These are phyloP conservation scores for Psittacula derbiana DNA, from an alignment of 2,797 vertebrate species.

Conservation along the genomic window DNA sequence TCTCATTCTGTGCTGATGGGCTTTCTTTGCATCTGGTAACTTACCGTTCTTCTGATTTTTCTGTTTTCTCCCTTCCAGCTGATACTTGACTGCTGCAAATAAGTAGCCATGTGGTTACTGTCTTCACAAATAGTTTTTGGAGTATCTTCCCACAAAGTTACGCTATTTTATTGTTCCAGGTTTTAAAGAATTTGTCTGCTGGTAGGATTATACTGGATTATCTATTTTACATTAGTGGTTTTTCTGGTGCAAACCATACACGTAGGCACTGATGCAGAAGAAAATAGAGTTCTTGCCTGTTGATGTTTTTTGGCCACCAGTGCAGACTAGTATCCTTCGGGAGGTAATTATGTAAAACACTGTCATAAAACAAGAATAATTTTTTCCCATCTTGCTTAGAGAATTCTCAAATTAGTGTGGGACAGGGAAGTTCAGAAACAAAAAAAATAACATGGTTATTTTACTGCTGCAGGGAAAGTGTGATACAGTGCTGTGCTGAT, in stretches of 20 bases:
- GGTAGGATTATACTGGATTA: not conserved
- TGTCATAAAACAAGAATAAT: not conserved
- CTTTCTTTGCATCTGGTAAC: not conserved
- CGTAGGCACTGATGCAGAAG: not conserved
- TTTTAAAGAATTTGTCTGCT: not conserved
- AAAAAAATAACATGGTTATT: not conserved
- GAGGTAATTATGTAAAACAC: not conserved
- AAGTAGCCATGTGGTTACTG: not conserved
- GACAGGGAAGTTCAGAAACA: not conserved
- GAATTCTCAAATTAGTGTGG: not conserved
- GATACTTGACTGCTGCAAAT: not conserved
- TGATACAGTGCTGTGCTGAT: not conserved
- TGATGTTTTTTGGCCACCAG: not conserved
- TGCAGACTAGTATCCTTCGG: not conserved
- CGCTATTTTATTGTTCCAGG: not conserved
- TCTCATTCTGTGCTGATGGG: not conserved
- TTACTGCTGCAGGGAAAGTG: not conserved
- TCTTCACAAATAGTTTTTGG: not conserved
- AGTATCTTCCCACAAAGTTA: not conserved
- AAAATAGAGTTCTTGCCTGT: not conserved
- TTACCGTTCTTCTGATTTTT: not conserved
- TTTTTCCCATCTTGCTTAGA: not conserved
- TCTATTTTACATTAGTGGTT: not conserved
- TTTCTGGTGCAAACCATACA: not conserved
- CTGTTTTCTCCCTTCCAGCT: not conserved